Evolutionary conservation across 2,797 vertebrate genomes (phyloP).

Genomic region (Poecilia gillii): DNA sequence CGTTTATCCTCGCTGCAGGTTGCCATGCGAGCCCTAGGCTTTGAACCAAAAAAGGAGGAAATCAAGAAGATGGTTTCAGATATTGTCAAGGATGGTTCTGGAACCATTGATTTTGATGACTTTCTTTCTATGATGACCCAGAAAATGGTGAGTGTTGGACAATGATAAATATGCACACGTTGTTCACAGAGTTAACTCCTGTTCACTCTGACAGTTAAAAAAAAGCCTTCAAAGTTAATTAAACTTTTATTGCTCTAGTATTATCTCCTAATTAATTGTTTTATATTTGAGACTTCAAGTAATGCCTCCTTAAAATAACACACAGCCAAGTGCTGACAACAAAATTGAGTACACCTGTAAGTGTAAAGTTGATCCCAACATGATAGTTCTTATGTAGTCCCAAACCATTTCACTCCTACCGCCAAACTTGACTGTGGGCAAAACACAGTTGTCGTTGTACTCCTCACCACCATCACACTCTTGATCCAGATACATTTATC

Average conservation of each 20-base stretch:
- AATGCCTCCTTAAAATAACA: background rate
- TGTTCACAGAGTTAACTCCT: too few relatives aligned
- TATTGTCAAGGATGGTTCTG: conserved; percentile 87
- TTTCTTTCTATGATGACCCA: conserved; percentile 92
- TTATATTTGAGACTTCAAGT: background rate
- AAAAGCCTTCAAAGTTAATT: background rate
- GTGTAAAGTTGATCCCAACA: background rate
- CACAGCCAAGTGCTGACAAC: background rate
- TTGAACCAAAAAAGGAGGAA: conserved; percentile 97
- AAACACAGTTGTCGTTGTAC: background rate
- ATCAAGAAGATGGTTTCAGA: conserved; percentile 92
- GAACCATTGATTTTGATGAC: conserved; percentile 87
- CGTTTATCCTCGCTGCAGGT: conserved; percentile 77
- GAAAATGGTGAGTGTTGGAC: conserved; percentile 87
- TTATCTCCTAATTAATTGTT: background rate
- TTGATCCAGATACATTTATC: background rate
- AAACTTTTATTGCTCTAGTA: background rate
- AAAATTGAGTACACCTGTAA: background rate
- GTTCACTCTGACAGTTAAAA: background rate
- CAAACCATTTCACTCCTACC: background rate
- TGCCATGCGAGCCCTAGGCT: conserved; percentile 92
- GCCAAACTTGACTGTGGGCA: background rate
- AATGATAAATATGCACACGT: background rate
- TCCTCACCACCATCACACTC: background rate
- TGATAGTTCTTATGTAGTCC: background rate